Conservation (phyloP, 1,140 invertebrate species). For the Rhizoglyphus robini region DNA sequence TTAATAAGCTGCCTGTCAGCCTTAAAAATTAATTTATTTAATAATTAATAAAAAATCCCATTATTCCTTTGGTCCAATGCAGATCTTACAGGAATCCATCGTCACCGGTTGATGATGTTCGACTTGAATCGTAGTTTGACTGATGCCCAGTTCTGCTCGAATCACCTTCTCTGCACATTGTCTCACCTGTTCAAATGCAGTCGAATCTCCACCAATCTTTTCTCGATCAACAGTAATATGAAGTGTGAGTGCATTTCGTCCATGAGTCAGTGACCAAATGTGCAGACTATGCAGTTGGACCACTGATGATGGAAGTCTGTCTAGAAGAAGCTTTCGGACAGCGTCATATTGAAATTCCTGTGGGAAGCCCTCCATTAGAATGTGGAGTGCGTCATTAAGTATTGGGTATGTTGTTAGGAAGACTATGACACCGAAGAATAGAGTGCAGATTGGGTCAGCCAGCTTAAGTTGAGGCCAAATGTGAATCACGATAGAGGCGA, state of each 20-base stretch:
- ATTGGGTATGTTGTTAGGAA: slow-evolving; percentile 61
- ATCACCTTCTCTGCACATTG: slow-evolving; percentile 6
- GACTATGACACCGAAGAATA: slow-evolving; percentile 70
- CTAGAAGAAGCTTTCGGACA: slow-evolving; percentile 26
- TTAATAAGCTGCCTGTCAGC: too few relatives aligned
- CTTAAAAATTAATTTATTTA: too few relatives aligned
- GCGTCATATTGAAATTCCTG: slow-evolving; percentile 35
- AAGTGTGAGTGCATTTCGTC: slow-evolving; percentile 23
- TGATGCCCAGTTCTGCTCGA: not conserved
- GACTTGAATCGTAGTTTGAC: slow-evolving; percentile 19
- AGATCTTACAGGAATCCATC: slow-evolving; percentile 14
- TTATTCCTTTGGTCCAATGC: slow-evolving; percentile 17
- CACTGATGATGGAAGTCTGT: slow-evolving; percentile 50
- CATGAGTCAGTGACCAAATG: slow-evolving; percentile 53
- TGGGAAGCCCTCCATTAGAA: slow-evolving; percentile 67
- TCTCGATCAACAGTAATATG: slow-evolving; percentile 16
- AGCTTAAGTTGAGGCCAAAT: slow-evolving; percentile 51
- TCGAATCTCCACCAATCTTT: not conserved
- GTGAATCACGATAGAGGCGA: slow-evolving; percentile 83
- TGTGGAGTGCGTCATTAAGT: slow-evolving; percentile 53
- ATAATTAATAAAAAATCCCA: too few relatives aligned
- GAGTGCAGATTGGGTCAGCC: slow-evolving; percentile 75
- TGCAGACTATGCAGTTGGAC: slow-evolving; percentile 60
- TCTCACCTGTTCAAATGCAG: not conserved
- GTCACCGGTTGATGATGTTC: slow-evolving; percentile 1